These are phyloP conservation scores for Ichneumoninae sp. DNA, from an alignment of 2,888 invertebrate genomes.

Conservation along the genomic window DNA sequence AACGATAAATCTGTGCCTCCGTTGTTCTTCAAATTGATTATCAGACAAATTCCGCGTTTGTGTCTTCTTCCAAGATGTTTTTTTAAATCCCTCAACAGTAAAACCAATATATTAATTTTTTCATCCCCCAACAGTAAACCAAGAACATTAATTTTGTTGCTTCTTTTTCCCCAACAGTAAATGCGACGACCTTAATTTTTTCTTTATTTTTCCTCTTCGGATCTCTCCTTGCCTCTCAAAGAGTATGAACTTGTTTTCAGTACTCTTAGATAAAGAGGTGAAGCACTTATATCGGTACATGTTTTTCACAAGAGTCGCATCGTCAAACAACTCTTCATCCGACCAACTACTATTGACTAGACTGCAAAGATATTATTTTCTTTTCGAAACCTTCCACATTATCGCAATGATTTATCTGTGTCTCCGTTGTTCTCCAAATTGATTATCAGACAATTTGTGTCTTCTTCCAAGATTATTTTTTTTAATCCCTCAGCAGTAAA, in stretches of 20 bases:
- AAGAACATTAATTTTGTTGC: background rate
- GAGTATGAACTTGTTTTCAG: background rate
- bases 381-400: background rate
- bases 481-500: background rate
- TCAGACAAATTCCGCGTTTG: constrained; percentile 6
- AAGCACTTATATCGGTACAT: constrained; percentile 21
- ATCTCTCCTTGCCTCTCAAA: background rate
- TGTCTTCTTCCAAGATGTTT: background rate
- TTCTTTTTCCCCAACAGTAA: background rate
- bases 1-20: constrained; percentile 9
- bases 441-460: background rate
- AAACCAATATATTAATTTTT: background rate
- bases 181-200: background rate
- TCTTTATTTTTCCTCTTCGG: background rate
- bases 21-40: constrained; percentile 18
- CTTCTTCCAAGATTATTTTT: background rate
- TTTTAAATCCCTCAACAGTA: background rate
- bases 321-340: background rate
- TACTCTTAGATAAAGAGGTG: constrained; percentile 1
- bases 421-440: constrained; percentile 10
- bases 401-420: constrained; percentile 13
- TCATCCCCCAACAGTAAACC: background rate
- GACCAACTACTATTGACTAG: background rate
- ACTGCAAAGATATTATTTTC: constrained; percentile 23
- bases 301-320: constrained; percentile 32